phyloP scores from a whole-genome alignment of 2,113 vertebrate species.

The Mobula birostris region DNA sequence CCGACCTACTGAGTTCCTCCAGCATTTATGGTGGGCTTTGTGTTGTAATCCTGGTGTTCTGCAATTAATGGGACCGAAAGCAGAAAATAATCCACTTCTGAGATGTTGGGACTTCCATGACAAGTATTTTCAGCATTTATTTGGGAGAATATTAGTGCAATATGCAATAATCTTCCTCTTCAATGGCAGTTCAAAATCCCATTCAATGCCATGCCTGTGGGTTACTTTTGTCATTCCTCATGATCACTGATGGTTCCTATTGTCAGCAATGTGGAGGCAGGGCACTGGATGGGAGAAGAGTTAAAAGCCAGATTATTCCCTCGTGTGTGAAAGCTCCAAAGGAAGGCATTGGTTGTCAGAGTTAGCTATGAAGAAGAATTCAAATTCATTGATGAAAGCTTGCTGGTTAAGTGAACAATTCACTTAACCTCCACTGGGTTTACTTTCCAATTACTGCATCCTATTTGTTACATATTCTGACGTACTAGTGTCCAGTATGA shows the following conservation, averaged over 20 bases:
- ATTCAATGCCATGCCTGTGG: background rate
- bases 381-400: background rate
- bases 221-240: background rate
- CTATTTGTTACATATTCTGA: background rate
- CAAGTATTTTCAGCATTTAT: too few relatives aligned
- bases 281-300: background rate
- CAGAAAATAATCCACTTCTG: too few relatives aligned
- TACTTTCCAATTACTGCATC: background rate
- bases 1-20: too few relatives aligned
- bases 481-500: background rate
- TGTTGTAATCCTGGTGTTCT: too few relatives aligned
- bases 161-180: too few relatives aligned
- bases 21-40: too few relatives aligned
- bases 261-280: background rate
- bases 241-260: constrained; percentile 19
- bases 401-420: background rate
- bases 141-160: too few relatives aligned
- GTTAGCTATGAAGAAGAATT: background rate
- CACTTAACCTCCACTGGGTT: background rate
- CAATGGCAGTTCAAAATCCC: background rate
- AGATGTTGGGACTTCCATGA: too few relatives aligned
- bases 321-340: constrained; percentile 38
- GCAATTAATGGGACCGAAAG: too few relatives aligned
- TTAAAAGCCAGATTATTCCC: constrained; percentile 28
- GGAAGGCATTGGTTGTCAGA: constrained; percentile 29